Percentiles rank a stretch among this genome's conserved stretches.
Evolutionary conservation across 2,797 vertebrate species (phyloP).

Genomic region (Lates japonicus): DNA sequence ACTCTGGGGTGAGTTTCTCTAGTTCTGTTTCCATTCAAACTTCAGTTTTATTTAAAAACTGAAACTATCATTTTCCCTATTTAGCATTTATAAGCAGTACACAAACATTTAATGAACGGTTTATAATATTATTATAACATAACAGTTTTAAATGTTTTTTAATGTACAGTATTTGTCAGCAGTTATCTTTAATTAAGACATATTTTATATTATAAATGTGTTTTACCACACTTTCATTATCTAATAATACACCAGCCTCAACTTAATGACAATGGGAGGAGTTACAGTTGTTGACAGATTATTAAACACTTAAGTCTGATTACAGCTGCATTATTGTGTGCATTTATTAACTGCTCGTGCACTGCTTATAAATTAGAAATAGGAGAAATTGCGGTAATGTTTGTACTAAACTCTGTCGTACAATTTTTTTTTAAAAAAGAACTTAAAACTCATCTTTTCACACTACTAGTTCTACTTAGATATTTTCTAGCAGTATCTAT

Average conservation of each 20-base stretch:
- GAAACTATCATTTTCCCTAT: not conserved
- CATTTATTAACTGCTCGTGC: not conserved
- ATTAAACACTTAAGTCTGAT: no score
- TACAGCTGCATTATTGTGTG: no score
- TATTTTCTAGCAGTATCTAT: not conserved
- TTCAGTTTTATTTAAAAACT: not conserved
- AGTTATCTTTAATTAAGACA: not conserved
- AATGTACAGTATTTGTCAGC: not conserved
- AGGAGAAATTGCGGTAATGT: no score
- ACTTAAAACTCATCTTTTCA: no score
- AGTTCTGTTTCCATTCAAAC: not conserved
- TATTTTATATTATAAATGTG: not conserved
- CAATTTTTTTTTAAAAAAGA: no score
- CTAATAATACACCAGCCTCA: not conserved
- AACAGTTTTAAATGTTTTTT: not conserved
- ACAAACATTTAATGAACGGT: not conserved
- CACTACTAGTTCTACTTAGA: not conserved
- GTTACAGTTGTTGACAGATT: not conserved
- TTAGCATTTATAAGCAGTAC: not conserved
- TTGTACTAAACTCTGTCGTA: no score
- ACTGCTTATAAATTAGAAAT: no score
- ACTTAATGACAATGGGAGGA: no score
- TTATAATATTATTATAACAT: not conserved
- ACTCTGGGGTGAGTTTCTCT: constrained; percentile 89
- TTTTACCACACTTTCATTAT: not conserved